Evolutionary conservation across 2,888 invertebrate species (phyloP), one percentile per base, ranked within the genome.

Genomic region (Lasioglossum zephyrum): DNA sequence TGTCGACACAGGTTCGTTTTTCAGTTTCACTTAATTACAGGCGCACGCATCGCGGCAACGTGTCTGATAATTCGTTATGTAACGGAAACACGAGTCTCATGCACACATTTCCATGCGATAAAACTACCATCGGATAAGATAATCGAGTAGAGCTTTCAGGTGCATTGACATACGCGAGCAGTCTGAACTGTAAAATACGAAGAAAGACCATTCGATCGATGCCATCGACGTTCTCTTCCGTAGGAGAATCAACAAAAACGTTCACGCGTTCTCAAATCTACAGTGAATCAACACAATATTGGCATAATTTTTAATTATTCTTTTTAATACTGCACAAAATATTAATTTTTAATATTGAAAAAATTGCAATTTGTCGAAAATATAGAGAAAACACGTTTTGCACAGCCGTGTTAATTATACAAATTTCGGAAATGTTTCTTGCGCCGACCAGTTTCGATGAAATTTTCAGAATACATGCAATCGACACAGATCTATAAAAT

Each of bases 31-130:
- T 31, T 31, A 36, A 66, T 66, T 66, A 66, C 66, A 8, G 66
- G 36, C 18, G 4, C 66, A 36, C 66, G 36, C 22, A 66, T 39
- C 66, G 66, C 18, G 36, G 36, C 72, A 49, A 72, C 79, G 74
- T 85, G 74, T 60, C 63, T 74, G 72, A 70, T 81, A 85, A 79
- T n/a, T 75, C 70, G 79, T 88, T 88, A 83, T 41, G 69, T 81
- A 88, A 88, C 79, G 74, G 81, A 85, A 73, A 60, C 75, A 73
- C 69, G 77, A 73, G 79, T 79, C 78, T 79, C 70, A 49, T 49
- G 41, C 78, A 79, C 69, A 80, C 79, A 77, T 88, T 88, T 81
- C 83, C 83, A 88, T 86, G 88, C 83, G 88, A 88, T 73, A 81
- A 83, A 88, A 75, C 73, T 88, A 88, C 73, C 81, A 83, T 81